Base-by-base conservation (phyloP, 2,888 invertebrate species). In the Sisyra terminalis region DNA sequence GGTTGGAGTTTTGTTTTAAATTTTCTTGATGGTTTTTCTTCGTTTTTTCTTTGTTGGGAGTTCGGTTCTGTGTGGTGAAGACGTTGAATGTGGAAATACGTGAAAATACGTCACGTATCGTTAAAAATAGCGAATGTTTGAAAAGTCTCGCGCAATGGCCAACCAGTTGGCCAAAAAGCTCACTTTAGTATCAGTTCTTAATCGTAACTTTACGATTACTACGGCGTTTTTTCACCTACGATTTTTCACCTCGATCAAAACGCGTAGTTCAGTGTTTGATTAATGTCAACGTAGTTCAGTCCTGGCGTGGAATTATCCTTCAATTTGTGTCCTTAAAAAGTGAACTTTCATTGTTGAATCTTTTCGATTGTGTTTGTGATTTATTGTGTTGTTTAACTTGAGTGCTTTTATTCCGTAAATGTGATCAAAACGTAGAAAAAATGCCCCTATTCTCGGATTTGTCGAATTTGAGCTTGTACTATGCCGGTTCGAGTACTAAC, bases 401-500 rank as follows among this genome's bases (percentile, higher is more conserved):
- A n/a, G n/a, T n/a, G n/a, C n/a, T n/a, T n/a, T n/a, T n/a, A n/a
- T n/a, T n/a, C n/a, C n/a, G 24, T 24, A 7, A 11, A 15, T 34
- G 34, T 34, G 34, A 34, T 24, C 3, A 3, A n/a, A n/a, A n/a
- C n/a, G n/a, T n/a, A n/a, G n/a, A n/a, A 36, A 50, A 48, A 50
- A 79, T 80, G 79, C 79, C 80, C 52, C 67, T 78, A 47, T 80
- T 72, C 59, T 73, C 75, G 50, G 79, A 80, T 55, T 70, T 75
- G 47, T 71, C 75, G 50, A 69, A 72, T 55, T 74, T 72, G 49
- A 67, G 70, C 63, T 65, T 68, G 58, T 70, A 65, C 54, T 62
- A 65, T 50, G 64, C 66, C 44, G 60, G 66, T 41, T 64, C 70
- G 47, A 64, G 71, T 55, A 57, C 66, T 34, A 61, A 70, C 57